Evolutionary conservation across 2,113 vertebrate genomes (phyloP).

Genomic region (Myotis davidii): DNA sequence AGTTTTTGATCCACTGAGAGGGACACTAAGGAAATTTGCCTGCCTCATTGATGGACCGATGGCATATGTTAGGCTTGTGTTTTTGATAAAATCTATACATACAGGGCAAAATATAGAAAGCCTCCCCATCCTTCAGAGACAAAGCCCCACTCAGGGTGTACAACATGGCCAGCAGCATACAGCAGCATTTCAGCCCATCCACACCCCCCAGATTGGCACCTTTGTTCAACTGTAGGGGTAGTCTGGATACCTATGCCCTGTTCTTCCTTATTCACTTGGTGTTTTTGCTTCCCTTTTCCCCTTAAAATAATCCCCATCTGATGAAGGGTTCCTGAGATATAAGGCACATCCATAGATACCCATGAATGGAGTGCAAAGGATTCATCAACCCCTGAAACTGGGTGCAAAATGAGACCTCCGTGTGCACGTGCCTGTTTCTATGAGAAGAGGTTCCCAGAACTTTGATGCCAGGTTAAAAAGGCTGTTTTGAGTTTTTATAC

Average conservation of each 20-base stretch:
- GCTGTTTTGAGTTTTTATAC: neutral
- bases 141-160: neutral
- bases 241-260: neutral
- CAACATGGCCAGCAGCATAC: fast-evolving
- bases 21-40: neutral
- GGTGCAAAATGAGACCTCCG: neutral
- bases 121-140: neutral
- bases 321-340: neutral
- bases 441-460: neutral
- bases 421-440: neutral
- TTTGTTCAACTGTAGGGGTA: neutral
- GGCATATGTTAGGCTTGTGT: neutral
- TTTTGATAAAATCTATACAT: neutral
- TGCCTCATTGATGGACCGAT: neutral
- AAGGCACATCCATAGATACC: neutral
- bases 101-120: neutral
- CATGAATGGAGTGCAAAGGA: neutral
- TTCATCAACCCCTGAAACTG: neutral
- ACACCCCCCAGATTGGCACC: fast-evolving
- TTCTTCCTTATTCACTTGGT: neutral
- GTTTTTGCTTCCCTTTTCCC: neutral
- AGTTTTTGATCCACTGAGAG: neutral
- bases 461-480: neutral
- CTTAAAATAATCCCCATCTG: neutral
- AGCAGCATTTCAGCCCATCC: neutral